These are phyloP conservation scores for Marisa cornuarietis DNA, from an alignment of 1,140 invertebrate species.

Conservation along the genomic window DNA sequence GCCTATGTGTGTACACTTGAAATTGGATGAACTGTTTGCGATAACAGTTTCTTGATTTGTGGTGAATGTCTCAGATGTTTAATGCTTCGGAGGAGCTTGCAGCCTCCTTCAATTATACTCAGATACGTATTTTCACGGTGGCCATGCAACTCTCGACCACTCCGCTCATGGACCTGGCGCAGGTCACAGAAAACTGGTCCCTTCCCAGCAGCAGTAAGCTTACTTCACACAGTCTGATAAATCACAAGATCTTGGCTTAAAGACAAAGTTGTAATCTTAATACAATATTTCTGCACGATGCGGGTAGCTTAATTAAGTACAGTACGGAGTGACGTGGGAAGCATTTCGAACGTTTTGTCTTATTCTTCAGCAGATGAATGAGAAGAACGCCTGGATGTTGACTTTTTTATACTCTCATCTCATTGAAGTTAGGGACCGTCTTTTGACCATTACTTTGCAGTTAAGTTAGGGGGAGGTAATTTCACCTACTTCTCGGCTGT, in stretches of 20 bases:
- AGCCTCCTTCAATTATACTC: constrained; percentile 19
- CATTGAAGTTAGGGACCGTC: background rate
- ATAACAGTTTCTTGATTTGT: no score
- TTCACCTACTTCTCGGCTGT: constrained; percentile 48
- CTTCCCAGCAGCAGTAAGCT: constrained; percentile 24
- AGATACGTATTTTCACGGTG: constrained; percentile 33
- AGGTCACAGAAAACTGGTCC: constrained; percentile 28
- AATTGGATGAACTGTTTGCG: background rate
- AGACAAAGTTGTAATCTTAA: no score
- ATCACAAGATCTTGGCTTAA: no score
- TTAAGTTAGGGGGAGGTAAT: background rate
- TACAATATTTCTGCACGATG: no score
- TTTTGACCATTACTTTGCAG: no score
- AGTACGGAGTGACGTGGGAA: no score
- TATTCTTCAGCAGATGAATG: no score
- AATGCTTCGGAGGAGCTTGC: constrained; percentile 30
- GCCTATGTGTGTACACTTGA: no score
- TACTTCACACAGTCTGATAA: background rate
- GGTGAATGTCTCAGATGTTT: constrained; percentile 20
- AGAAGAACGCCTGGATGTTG: background rate
- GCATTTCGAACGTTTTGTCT: no score
- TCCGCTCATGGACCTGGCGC: constrained; percentile 24
- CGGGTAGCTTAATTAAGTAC: no score
- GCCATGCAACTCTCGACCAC: background rate
- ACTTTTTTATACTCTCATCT: background rate